Conservation (phyloP, 2,113 vertebrate species). For the Callionymus lyra region DNA sequence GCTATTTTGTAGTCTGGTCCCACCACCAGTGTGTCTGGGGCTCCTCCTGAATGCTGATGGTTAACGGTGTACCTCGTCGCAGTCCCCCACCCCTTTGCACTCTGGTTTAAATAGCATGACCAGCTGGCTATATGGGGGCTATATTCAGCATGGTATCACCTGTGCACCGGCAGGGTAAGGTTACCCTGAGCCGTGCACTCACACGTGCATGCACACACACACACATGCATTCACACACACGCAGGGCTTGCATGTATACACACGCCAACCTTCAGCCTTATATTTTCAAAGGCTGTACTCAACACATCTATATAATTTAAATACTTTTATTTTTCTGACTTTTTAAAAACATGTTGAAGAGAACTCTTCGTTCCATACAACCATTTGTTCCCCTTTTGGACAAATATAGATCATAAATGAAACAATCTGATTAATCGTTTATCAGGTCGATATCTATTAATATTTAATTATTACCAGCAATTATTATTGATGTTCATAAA, state of each 20-base stretch:
- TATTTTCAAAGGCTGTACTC: neutral
- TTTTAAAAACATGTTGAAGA: no score
- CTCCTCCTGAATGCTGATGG: conserved; percentile 37
- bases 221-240: neutral
- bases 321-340: no score
- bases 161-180: conserved; percentile 55
- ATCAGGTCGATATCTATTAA: no score
- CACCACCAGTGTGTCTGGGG: conserved; percentile 11
- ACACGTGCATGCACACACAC: conserved; percentile 11
- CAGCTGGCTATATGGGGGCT: conserved; percentile 65
- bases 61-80: conserved; percentile 5
- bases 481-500: no score
- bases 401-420: no score
- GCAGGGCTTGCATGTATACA: no score
- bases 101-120: conserved; percentile 69
- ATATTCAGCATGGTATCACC: conserved; percentile 70
- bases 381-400: no score
- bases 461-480: no score
- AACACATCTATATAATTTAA: no score
- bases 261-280: conserved; percentile 8
- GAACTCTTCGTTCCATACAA: no score
- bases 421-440: no score
- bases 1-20: conserved; percentile 4
- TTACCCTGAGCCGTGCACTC: conserved; percentile 54
- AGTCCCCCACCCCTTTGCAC: conserved; percentile 9